phyloP scores from a whole-genome alignment of 2,888 invertebrate species.

The Macrosiphum euphorbiae region DNA sequence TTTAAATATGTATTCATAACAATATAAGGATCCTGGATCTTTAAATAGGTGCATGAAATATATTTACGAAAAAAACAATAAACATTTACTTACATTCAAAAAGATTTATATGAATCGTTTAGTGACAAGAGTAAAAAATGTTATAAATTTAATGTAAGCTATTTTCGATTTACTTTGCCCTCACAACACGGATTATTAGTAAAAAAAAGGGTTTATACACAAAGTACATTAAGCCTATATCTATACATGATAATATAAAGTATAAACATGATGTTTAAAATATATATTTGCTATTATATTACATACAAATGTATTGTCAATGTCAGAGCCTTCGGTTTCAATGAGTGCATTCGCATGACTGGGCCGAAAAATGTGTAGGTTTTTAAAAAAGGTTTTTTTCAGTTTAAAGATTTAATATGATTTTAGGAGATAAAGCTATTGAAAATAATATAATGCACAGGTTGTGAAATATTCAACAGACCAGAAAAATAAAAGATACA shows the following conservation, averaged over 20 bases:
- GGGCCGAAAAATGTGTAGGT: neutral
- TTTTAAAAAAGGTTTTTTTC: slow-evolving; percentile 31
- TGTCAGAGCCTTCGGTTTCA: neutral
- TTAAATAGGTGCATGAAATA: neutral
- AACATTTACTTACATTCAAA: neutral
- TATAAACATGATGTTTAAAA: neutral
- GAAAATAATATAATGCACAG: neutral
- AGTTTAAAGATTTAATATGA: slow-evolving; percentile 8
- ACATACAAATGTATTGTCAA: slow-evolving; percentile 36
- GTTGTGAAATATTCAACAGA: slow-evolving; percentile 18
- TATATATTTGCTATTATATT: neutral
- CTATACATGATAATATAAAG: neutral
- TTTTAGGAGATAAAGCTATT: slow-evolving; percentile 35
- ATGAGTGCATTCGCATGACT: slow-evolving; percentile 47
- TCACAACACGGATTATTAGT: slow-evolving; percentile 24
- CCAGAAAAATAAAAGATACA: slow-evolving; percentile 36
- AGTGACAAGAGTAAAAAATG: neutral
- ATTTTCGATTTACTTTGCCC: slow-evolving; percentile 21
- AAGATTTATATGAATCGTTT: neutral
- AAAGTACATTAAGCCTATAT: slow-evolving; percentile 17
- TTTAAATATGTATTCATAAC: neutral
- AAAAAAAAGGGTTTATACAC: slow-evolving; percentile 19
- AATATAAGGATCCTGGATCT: neutral
- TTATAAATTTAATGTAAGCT: neutral
- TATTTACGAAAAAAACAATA: neutral